Base-by-base conservation (phyloP, 2,888 invertebrate genomes). In the Dyspetes luteomarginatus region DNA sequence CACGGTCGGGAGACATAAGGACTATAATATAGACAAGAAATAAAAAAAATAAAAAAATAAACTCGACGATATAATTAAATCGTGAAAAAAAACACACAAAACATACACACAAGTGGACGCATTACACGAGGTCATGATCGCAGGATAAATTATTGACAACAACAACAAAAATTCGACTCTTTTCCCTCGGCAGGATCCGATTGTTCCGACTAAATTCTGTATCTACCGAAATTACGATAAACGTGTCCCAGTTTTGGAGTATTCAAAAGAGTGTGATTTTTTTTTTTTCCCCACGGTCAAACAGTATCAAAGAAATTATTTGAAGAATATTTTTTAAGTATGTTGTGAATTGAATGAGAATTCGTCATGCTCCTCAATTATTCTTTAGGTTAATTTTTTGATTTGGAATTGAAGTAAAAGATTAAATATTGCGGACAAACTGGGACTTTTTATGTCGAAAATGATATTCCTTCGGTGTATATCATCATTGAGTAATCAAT, bases 1-100 rank as follows among this genome's bases (percentile, higher is more conserved):
- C 41, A 55, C 67, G 69, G 77, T 74, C 62, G 64, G 58, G 58
- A 64, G 56, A 64, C 60, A 60, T 48, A 67, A 65, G 74, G 50
- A 81, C 69, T 71, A 64, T 74, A 69, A 65, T 50, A 71, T 58
- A 41, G 50, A 67, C 15, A 30, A 26, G 45, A 45, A 26, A 26
- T 43, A 56, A 28, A 24, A 48, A 71, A 71, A 41, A 41, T 30
- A 45, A 36, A 55, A 71, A 77, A n/a, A 58, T 19, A 17, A 17
- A 43, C 43, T 22, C 60, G 62, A 69, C 22, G 52, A 52, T 55
- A 72, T 52, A 43, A 50, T 36, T 24, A 55, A 55, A 9, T 9
- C 12, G n/a, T 12, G 50, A 52, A 12, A 52, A 19, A 67, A 15
- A 28, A 15, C 30, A 22, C 30, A 58, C 22, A 26, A 15, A 45